Percentiles rank a stretch among this genome's conserved stretches.
phyloP scores from a whole-genome alignment of 2,797 vertebrate genomes.

The Xyrichtys novacula region DNA sequence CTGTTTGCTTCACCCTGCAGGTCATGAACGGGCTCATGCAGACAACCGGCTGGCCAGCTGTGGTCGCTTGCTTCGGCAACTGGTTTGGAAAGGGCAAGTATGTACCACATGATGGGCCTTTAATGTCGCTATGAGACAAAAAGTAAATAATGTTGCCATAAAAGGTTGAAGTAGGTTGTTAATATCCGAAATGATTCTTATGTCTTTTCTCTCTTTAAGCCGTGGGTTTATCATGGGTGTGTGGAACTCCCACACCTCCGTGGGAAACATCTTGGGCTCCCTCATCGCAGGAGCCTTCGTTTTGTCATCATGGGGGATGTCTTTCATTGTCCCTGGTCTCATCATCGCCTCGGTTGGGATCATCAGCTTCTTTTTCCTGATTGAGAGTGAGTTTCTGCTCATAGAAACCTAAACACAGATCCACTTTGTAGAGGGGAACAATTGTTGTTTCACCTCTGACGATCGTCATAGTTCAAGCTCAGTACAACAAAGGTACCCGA shows the following conservation, averaged over 20 bases:
- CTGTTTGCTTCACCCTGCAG: slow-evolving; percentile 71
- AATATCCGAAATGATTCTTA: neutral
- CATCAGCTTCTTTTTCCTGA: slow-evolving; percentile 94
- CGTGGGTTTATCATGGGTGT: slow-evolving; percentile 98
- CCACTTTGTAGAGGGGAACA: neutral
- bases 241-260: slow-evolving; percentile 98
- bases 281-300: slow-evolving; percentile 93
- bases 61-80: slow-evolving; percentile 95
- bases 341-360: slow-evolving; percentile 88
- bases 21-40: slow-evolving; percentile 93
- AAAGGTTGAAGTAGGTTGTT: no score
- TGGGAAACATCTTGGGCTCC: slow-evolving; percentile 97
- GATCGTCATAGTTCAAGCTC: no score
- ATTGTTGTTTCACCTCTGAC: no score
- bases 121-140: neutral
- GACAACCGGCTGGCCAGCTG: slow-evolving; percentile 96
- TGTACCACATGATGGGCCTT: slow-evolving; percentile 71
- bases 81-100: slow-evolving; percentile 99
- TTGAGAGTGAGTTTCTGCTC: slow-evolving; percentile 91
- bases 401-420: neutral
- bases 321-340: slow-evolving; percentile 93
- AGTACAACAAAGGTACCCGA: no score
- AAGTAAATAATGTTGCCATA: neutral
- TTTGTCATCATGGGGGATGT: slow-evolving; percentile 91
- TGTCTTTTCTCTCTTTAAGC: slow-evolving; percentile 74